Evolutionary conservation across 2,113 vertebrate genomes (phyloP).

Genomic region (Struthio camelus): DNA sequence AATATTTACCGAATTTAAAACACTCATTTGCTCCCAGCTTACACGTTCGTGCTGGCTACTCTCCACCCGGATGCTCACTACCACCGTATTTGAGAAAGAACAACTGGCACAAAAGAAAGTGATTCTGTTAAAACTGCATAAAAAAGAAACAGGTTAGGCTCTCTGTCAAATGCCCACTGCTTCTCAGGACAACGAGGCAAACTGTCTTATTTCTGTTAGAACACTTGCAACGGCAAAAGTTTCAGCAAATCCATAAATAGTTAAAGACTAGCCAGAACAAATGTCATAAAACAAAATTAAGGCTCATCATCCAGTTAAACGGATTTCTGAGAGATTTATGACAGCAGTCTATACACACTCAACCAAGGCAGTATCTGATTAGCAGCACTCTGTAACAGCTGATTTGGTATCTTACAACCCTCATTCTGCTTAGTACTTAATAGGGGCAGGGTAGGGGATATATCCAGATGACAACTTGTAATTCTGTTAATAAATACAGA

Average conservation of each 20-base stretch:
- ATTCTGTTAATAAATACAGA: slow-evolving; percentile 4
- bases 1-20: not conserved
- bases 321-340: slow-evolving; percentile 48
- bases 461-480: not conserved
- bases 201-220: not conserved
- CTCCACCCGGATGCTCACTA: not conserved
- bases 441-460: not conserved
- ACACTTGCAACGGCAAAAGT: slow-evolving; percentile 45
- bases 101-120: not conserved
- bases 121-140: not conserved
- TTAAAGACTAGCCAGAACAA: slow-evolving; percentile 21
- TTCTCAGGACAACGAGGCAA: slow-evolving; percentile 36
- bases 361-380: not conserved
- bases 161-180: not conserved
- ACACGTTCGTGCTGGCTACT: not conserved
- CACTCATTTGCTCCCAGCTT: not conserved
- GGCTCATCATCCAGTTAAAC: slow-evolving; percentile 3
- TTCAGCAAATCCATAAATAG: slow-evolving; percentile 35
- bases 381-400: not conserved
- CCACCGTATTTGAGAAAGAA: not conserved
- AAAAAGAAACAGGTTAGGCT: not conserved
- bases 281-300: slow-evolving; percentile 33
- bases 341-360: not conserved
- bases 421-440: not conserved
- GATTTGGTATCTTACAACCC: not conserved